Percentiles rank a stretch among this genome's conserved stretches.
phyloP scores from a whole-genome alignment of 92 coral and sea anemone genomes.

The Phenganax marumi region DNA sequence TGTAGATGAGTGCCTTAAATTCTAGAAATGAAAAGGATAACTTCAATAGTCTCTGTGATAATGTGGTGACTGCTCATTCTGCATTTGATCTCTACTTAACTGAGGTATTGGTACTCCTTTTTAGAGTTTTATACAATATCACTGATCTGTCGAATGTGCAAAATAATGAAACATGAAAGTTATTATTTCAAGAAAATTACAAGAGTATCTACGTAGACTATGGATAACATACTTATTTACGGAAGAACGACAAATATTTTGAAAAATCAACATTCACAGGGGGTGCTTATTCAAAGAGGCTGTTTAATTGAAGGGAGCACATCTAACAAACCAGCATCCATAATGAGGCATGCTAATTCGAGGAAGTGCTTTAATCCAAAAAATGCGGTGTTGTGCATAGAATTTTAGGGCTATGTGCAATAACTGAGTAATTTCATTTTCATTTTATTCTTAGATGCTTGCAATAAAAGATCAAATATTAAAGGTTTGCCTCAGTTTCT shows the following conservation, averaged over 20 bases:
- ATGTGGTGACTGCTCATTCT: slow-evolving; percentile 83
- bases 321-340: no score
- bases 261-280: no score
- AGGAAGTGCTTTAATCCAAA: no score
- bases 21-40: slow-evolving; percentile 72
- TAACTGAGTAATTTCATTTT: background rate
- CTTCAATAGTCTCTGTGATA: slow-evolving; percentile 81
- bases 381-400: background rate
- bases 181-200: no score
- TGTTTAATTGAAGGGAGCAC: no score
- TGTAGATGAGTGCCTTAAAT: slow-evolving; percentile 49
- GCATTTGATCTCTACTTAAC: slow-evolving; percentile 78
- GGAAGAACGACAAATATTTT: no score
- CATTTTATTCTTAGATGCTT: slow-evolving; percentile 50
- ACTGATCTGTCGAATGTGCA: no score
- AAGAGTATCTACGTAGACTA: no score
- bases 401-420: background rate
- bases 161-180: no score
- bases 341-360: no score
- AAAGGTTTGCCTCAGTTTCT: slow-evolving; percentile 54
- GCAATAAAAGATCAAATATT: slow-evolving; percentile 82
- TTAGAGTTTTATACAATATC: background rate
- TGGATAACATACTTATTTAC: no score
- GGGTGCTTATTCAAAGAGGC: no score
- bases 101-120: slow-evolving; percentile 52